Evolutionary conservation across 2,797 vertebrate species (phyloP), one percentile per base, ranked within the genome.

Genomic region (Eospalax fontanierii): DNA sequence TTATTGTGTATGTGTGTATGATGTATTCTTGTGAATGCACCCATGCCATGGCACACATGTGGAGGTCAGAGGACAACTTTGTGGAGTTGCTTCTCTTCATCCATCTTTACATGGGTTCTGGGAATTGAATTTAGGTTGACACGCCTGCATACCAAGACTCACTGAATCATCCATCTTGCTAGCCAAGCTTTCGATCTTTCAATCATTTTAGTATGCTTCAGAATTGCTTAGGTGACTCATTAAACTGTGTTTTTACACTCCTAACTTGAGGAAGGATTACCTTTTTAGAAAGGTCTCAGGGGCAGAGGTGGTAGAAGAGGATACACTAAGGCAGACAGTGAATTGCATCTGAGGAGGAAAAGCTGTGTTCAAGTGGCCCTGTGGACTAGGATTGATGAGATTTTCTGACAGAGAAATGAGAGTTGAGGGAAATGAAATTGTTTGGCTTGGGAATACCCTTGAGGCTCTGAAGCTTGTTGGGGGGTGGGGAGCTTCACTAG

Each of bases 381-480:
- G 66, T 24, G 30, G 33, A 75, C 50, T 88, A 57, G 50, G 84
- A 54, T 35, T 66, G 61, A 4, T 89, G 54, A 63, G 68, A 38
- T 66, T 95, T 70, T 40, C 35, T 68, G 78, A 61, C 78, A 22
- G 54, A n/a, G 19, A 63, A 61, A 40, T 86, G 76, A 73, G 38
- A 82, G 19, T 79, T 76, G 35, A 33, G 3, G 33, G 12, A 59
- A 63, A 82, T 24, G 35, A 6, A 68, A 15, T 50, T 59, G 40
- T 88, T 87, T 88, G 24, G 28, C 24, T 95, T 70, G 54, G 68
- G 18, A 10, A 9, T 71, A 33, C 54, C 6, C 89, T 91, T 91
- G 57, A 70, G 88, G 6, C 68, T 63, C 50, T 63, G 46, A 94
- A 68, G 71, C 6, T 30, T 70, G 59, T 54, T 6, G 8, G 50